phyloP scores from a whole-genome alignment of 2,888 invertebrate genomes.

The Dasypogon diadema region DNA sequence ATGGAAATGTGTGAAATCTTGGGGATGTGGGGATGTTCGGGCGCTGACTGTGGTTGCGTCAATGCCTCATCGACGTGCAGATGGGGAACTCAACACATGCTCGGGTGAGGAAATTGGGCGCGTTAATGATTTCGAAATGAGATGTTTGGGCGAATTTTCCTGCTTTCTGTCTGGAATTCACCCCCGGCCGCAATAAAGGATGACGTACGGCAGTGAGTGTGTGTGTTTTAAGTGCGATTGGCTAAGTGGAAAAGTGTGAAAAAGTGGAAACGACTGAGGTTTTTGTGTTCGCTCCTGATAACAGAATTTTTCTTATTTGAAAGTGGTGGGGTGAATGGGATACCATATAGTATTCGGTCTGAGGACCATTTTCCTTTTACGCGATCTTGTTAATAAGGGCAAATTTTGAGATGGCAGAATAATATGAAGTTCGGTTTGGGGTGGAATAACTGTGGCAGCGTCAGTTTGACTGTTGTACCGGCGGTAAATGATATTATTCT shows the following conservation, averaged over 20 bases:
- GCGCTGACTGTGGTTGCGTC: slow-evolving; percentile 14
- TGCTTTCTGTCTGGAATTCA: slow-evolving; percentile 9
- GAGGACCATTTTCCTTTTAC: too few relatives aligned
- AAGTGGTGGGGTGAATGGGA: neutral
- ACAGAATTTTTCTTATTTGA: slow-evolving; percentile 6
- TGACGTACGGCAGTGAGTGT: neutral
- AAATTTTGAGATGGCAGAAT: slow-evolving; percentile 1
- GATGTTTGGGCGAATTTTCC: slow-evolving; percentile 40
- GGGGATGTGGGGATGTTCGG: neutral
- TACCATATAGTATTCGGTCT: too few relatives aligned
- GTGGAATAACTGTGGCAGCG: too few relatives aligned
- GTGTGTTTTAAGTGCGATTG: neutral
- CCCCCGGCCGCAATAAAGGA: slow-evolving; percentile 3
- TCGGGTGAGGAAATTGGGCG: slow-evolving; percentile 55
- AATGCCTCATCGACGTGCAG: slow-evolving; percentile 51
- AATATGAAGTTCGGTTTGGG: too few relatives aligned
- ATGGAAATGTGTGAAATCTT: too few relatives aligned
- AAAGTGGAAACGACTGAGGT: slow-evolving; percentile 11
- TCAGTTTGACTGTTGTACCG: too few relatives aligned
- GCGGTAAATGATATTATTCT: too few relatives aligned
- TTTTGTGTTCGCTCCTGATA: slow-evolving; percentile 5
- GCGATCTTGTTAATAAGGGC: slow-evolving; percentile 18
- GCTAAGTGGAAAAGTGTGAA: slow-evolving; percentile 34
- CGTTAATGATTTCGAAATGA: slow-evolving; percentile 57
- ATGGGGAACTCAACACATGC: slow-evolving; percentile 57